Evolutionary conservation across 2,888 invertebrate species (phyloP).

Genomic region (Halocaridina rubra): DNA sequence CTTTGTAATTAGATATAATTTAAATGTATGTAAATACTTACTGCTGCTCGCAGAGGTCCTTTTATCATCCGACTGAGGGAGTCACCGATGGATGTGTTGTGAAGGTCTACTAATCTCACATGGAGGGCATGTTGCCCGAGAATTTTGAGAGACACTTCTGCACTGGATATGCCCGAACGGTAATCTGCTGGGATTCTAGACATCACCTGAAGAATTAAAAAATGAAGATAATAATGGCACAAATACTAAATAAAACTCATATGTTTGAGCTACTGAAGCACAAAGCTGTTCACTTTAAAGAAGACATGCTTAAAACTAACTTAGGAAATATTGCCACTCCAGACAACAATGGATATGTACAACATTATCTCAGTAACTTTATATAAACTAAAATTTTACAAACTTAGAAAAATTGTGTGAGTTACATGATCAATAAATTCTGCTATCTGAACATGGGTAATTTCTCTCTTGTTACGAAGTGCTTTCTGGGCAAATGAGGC

Average conservation of each 20-base stretch:
- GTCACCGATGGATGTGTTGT: neutral
- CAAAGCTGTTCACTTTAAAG: neutral
- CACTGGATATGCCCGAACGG: neutral
- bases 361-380: no score
- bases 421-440: slow-evolving; percentile 42
- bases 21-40: slow-evolving; percentile 2
- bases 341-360: neutral
- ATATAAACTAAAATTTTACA: no score
- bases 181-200: slow-evolving; percentile 51
- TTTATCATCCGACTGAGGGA: neutral
- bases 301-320: neutral
- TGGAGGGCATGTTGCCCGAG: slow-evolving; percentile 26
- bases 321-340: neutral
- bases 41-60: slow-evolving; percentile 2
- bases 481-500: neutral
- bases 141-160: slow-evolving; percentile 30
- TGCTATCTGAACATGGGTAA: slow-evolving; percentile 15
- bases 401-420: no score
- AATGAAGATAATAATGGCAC: no score
- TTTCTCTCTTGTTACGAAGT: slow-evolving; percentile 21
- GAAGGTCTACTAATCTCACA: slow-evolving; percentile 12
- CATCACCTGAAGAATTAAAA: no score
- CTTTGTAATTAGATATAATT: no score
- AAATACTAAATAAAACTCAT: no score
- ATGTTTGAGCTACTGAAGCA: no score